These are phyloP conservation scores for Nothobranchius furzeri DNA, from an alignment of 2,113 vertebrate species.

Conservation along the genomic window DNA sequence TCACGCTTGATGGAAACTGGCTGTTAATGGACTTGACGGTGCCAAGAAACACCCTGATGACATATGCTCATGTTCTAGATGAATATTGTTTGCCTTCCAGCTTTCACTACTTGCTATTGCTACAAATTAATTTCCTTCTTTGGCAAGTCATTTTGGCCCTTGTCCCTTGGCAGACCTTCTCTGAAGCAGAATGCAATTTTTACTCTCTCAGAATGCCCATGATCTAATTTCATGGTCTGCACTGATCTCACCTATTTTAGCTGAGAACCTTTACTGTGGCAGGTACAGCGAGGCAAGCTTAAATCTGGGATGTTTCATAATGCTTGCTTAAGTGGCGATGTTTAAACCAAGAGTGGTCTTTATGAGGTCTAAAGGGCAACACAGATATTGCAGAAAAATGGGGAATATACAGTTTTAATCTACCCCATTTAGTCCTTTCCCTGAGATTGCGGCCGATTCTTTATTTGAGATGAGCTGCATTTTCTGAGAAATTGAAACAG, in stretches of 20 bases:
- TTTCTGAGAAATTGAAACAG: constrained; percentile 77
- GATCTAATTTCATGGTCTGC: constrained; percentile 49
- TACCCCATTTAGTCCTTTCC: constrained; percentile 68
- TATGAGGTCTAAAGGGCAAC: constrained; percentile 14
- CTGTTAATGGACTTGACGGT: constrained; percentile 64
- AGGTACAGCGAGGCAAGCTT: constrained; percentile 7
- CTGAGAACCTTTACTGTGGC: background rate
- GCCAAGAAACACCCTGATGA: constrained; percentile 60
- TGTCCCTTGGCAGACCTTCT: constrained; percentile 62
- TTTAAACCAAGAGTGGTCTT: constrained; percentile 12
- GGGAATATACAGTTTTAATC: constrained; percentile 61
- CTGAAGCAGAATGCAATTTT: constrained; percentile 25
- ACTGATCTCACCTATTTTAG: constrained; percentile 36
- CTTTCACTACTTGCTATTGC: constrained; percentile 53
- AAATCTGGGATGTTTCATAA: constrained; percentile 19
- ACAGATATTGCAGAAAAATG: constrained; percentile 6
- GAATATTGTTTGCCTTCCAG: constrained; percentile 66
- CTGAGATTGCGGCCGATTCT: constrained; percentile 65
- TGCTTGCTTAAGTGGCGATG: background rate
- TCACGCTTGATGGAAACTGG: constrained; percentile 64
- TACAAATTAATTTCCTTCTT: constrained; percentile 65
- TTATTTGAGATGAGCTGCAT: constrained; percentile 65
- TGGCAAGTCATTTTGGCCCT: constrained; percentile 62
- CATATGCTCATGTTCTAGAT: constrained; percentile 66
- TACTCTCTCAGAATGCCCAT: constrained; percentile 38